Percentiles rank a stretch among this genome's conserved stretches.
These are phyloP conservation scores for Dimorphilus gyrociliatus DNA, from an alignment of 2,888 invertebrate species.

Conservation along the genomic window DNA sequence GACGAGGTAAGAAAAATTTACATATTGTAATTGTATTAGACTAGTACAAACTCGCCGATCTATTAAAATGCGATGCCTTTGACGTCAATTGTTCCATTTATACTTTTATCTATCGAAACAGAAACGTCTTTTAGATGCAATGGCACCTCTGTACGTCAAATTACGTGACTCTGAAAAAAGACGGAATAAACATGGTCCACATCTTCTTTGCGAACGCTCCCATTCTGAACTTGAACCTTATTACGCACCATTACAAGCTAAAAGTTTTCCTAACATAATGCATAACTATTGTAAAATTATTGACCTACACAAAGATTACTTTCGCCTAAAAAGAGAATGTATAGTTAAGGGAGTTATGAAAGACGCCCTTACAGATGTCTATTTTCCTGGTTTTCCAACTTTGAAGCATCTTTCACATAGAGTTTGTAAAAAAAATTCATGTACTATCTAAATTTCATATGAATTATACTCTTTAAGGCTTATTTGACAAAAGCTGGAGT, in stretches of 20 bases:
- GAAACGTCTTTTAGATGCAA: constrained; percentile 57
- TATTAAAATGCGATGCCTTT: too few species aligned
- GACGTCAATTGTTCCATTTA: too few species aligned
- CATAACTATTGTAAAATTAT: constrained; percentile 19
- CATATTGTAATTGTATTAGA: too few species aligned
- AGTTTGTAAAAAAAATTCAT: background rate
- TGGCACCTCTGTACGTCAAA: constrained; percentile 57
- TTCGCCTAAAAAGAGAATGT: constrained; percentile 32
- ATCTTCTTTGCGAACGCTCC: constrained; percentile 56
- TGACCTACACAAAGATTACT: constrained; percentile 24
- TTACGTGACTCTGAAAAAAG: constrained; percentile 62
- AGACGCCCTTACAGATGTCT: constrained; percentile 50
- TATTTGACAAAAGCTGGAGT: constrained; percentile 52
- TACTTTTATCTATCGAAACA: too few species aligned
- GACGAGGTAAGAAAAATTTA: constrained; percentile 51
- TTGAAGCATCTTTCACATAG: constrained; percentile 63
- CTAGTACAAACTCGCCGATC: too few species aligned
- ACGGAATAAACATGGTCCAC: constrained; percentile 70
- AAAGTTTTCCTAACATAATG: constrained; percentile 27
- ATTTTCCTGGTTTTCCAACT: constrained; percentile 81
- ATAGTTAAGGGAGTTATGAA: constrained; percentile 55
- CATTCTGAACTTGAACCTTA: constrained; percentile 43
- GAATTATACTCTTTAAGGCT: constrained; percentile 41
- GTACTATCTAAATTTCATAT: constrained; percentile 9
- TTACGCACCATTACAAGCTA: constrained; percentile 24